These are phyloP conservation scores for Salarias fasciatus DNA, from an alignment of 2,797 vertebrate genomes.

Conservation along the genomic window DNA sequence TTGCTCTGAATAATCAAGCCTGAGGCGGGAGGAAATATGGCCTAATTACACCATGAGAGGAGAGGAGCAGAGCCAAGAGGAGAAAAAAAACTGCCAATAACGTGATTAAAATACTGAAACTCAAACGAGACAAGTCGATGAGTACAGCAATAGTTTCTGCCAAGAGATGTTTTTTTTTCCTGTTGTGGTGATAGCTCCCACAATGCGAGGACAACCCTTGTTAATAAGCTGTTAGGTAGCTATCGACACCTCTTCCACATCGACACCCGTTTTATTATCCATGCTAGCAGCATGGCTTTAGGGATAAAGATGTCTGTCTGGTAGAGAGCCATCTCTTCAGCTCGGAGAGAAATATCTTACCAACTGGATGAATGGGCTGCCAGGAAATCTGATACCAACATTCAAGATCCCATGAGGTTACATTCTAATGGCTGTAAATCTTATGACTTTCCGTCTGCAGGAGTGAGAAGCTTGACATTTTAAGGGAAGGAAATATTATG, in stretches of 20 bases:
- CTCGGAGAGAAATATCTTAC: too few species aligned
- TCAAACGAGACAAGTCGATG: background rate
- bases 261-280: background rate
- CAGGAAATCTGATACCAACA: too few species aligned
- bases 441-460: too few species aligned
- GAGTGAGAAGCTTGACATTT: too few species aligned
- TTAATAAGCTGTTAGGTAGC: slow-evolving; percentile 13
- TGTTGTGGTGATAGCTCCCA: slow-evolving; percentile 7
- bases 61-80: background rate
- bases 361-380: too few species aligned
- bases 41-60: slow-evolving; percentile 47
- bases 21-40: slow-evolving; percentile 44
- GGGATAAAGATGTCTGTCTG: background rate
- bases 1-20: slow-evolving; percentile 64
- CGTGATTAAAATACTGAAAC: background rate
- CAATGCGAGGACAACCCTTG: background rate
- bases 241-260: background rate
- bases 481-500: too few species aligned
- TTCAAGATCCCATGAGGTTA: too few species aligned
- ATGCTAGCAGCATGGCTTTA: background rate
- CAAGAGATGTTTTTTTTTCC: background rate
- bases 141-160: background rate
- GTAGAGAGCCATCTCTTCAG: background rate
- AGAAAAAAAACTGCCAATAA: background rate
- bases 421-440: too few species aligned